Base-by-base conservation (phyloP, 2,888 invertebrate species). In the Halictus ligatus region DNA sequence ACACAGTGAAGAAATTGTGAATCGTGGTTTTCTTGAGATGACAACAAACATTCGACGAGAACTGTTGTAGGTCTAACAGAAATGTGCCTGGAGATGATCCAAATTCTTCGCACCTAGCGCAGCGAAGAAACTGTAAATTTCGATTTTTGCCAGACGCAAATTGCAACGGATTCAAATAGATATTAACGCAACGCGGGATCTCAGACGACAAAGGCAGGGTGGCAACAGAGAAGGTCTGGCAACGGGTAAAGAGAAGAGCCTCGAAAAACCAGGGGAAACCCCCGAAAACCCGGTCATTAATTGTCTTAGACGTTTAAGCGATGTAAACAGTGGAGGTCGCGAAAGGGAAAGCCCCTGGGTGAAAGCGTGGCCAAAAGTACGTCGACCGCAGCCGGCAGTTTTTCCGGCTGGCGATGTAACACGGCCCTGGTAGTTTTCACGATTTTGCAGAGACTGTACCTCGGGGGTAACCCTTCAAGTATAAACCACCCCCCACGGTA, bases 361-460 rank as follows among this genome's bases (percentile, higher is more conserved):
- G 92, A 92, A 93, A 93, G 90, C 93, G 50, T 80, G 76, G 86
- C 81, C 92, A 94, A 94, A 94, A 94, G 93, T 93, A 89, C 50
- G 72, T 15, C 75, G 79, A 81, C 86, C 81, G 80, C 83, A 83
- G 75, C 81, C 81, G 81, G 75, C 86, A 91, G 80, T 92, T 92
- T 92, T 91, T 90, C 88, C 89, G 78, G 29, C 18, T 43, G 75
- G 29, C 74, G 85, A 46, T 76, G 75, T 40, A 82, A 73, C 78
- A 40, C 54, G n/a, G 50, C n/a, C 25, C 60, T 83, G 58, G 78
- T 83, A 92, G 92, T 94, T 94, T 94, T 94, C 90, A 91, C 87
- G 89, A 94, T 94, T 94, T 94, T 93, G 92, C 92, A 80, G 91
- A 86, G 94, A 94, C 94, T 94, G 94, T 94, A 94, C 94, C 84